Base-by-base conservation (phyloP, 2,113 vertebrate species). In the Dendropsophus ebraccatus region DNA sequence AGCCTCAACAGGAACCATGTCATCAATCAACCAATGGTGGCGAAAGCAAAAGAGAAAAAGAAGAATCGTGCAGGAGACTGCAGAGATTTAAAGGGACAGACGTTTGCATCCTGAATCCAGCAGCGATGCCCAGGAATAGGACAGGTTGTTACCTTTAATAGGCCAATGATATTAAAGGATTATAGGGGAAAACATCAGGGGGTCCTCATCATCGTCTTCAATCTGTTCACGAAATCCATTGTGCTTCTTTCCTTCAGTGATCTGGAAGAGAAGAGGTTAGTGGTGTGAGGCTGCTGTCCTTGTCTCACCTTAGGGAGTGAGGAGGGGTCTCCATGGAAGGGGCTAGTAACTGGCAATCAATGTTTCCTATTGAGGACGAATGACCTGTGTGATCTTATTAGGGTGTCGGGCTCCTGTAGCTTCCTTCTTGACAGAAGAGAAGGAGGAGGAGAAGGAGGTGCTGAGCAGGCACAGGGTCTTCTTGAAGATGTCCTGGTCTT, bases 281-380 rank as follows among this genome's bases (percentile, higher is more conserved):
- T 49, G 83, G 58, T 52, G 35, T 41, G 8, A 45, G 41, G 25
- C 9, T 49, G 65, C 76, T 81, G 85, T 81, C 78, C 85, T 86
- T 86, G 84, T 60, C 67, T 86, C 84, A 86, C 85, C 85, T 87
- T 86, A 86, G 72, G n/a, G 65, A 60, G 30, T 30, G 17, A 35
- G 50, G 67, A 74, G 65, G 19, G 4, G n/a, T n/a, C 47, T 19
- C 25, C n/a, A 49, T 1, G 45, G 17, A n/a, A 13, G 47, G 32
- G 81, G 76, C 25, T 50, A 37, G 3, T 16, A n/a, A 13, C 49
- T 6, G 7, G 50, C 41, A 30, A 11, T 52, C 60, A 32, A 41
- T 19, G 25, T 25, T 73, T 30, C 65, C 77, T 54, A 73, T 41
- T 72, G 23, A 72, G 17, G 23, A 60, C 54, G 16, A 83, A 30